Conservation (phyloP, 2,113 vertebrate species). For the Phylloscopus whistleri region DNA sequence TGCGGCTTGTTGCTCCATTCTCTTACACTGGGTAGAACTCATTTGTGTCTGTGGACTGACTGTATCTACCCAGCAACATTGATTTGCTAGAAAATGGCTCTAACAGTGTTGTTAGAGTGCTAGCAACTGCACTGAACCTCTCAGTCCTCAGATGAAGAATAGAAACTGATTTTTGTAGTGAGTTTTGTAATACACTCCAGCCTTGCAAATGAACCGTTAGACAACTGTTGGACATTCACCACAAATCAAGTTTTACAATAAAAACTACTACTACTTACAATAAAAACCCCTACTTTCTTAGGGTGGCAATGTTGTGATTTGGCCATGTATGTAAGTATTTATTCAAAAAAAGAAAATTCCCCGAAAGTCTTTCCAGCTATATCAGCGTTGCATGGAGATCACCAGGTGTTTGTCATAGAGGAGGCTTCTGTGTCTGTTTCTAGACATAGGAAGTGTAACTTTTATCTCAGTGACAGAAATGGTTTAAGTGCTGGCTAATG, state of each 20-base stretch:
- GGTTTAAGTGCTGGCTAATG: not conserved
- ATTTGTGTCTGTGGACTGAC: constrained; percentile 34
- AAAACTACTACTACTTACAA: not conserved
- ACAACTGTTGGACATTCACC: not conserved
- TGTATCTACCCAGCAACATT: not conserved
- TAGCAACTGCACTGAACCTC: constrained; percentile 21
- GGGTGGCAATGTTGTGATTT: not conserved
- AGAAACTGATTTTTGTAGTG: constrained; percentile 5
- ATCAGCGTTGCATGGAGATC: not conserved
- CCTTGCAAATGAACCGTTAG: not conserved
- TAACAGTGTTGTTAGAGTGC: not conserved
- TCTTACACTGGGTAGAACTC: not conserved
- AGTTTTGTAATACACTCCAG: constrained; percentile 29
- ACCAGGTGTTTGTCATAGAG: not conserved
- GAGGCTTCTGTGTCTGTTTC: not conserved
- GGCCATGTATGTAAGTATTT: constrained; percentile 16
- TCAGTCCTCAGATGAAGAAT: not conserved
- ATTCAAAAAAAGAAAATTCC: not conserved
- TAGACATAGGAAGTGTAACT: not conserved
- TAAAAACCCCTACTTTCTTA: not conserved
- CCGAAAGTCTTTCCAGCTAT: not conserved
- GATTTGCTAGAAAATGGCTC: constrained; percentile 50
- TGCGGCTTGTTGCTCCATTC: constrained; percentile 25
- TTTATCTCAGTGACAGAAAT: not conserved
- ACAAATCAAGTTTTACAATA: constrained; percentile 8